These are phyloP conservation scores for Zophobas atratus DNA, from an alignment of 1,140 invertebrate species.

Conservation along the genomic window DNA sequence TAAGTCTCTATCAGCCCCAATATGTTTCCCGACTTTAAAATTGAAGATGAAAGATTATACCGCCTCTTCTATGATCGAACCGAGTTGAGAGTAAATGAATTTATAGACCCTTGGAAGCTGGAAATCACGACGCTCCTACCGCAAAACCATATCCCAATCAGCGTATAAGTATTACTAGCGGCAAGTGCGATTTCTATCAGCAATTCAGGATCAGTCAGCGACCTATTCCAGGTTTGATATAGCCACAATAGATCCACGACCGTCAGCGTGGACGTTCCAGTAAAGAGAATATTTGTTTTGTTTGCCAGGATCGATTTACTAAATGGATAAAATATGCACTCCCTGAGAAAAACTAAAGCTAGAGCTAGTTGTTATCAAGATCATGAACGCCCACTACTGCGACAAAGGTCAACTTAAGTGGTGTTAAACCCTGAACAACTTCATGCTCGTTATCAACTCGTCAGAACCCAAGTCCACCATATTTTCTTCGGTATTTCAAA, in stretches of 20 bases:
- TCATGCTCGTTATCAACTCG: background rate
- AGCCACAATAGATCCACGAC: conserved; percentile 53
- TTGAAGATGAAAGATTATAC: conserved; percentile 59
- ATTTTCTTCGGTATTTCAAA: background rate
- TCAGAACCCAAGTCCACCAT: background rate
- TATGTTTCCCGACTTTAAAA: conserved; percentile 48
- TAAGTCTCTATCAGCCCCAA: conserved; percentile 24
- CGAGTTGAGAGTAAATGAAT: conserved; percentile 41
- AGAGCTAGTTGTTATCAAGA: conserved; percentile 66
- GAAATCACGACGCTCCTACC: conserved; percentile 50
- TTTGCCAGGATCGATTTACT: conserved; percentile 60
- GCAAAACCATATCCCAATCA: conserved; percentile 54
- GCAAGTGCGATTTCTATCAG: conserved; percentile 58
- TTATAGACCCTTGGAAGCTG: conserved; percentile 36
- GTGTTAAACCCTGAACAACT: background rate
- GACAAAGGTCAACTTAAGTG: background rate
- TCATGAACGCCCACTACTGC: conserved; percentile 60
- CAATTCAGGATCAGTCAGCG: conserved; percentile 60
- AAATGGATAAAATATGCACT: conserved; percentile 53
- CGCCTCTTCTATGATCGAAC: conserved; percentile 50
- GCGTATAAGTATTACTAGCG: conserved; percentile 58
- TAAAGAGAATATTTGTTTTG: conserved; percentile 63
- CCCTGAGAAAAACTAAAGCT: conserved; percentile 64
- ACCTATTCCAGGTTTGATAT: no score
- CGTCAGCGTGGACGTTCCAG: conserved; percentile 63